Conservation (phyloP, 2,888 invertebrate genomes). For the Odontomyia ornata region DNA sequence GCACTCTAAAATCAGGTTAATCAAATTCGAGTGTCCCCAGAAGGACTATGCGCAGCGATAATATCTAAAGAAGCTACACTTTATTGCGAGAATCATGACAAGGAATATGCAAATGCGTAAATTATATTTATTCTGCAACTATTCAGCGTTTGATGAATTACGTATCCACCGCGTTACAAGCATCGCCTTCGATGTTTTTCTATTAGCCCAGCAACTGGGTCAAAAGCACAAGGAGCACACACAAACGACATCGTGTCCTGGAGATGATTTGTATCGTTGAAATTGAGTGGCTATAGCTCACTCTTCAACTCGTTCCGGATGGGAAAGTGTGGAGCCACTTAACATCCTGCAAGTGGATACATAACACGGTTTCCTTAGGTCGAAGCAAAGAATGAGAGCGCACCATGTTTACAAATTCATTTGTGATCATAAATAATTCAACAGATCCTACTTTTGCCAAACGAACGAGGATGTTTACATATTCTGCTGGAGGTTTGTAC, state of each 20-base stretch:
- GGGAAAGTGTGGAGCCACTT: not conserved
- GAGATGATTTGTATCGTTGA: not conserved
- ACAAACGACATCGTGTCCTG: not conserved
- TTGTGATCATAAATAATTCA: slow-evolving; percentile 28
- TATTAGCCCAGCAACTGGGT: not conserved
- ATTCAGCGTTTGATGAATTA: not conserved
- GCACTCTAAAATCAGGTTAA: no score
- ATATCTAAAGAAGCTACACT: no score
- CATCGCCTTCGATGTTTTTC: not conserved
- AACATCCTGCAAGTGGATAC: not conserved
- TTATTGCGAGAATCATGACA: no score
- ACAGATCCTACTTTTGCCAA: slow-evolving; percentile 3
- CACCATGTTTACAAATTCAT: slow-evolving; percentile 2
- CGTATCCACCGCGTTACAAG: not conserved
- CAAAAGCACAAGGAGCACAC: not conserved
- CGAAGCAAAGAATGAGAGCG: not conserved
- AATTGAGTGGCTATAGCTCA: not conserved
- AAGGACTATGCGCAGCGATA: no score
- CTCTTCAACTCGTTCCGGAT: not conserved
- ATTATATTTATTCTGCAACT: slow-evolving; percentile 5
- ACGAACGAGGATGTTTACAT: not conserved
- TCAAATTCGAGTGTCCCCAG: no score
- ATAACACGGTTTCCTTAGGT: not conserved
- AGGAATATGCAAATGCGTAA: not conserved
- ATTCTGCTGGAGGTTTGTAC: not conserved